Evolutionary conservation across 2,797 vertebrate species (phyloP).

Genomic region (Parauchenoglanis ngamensis): DNA sequence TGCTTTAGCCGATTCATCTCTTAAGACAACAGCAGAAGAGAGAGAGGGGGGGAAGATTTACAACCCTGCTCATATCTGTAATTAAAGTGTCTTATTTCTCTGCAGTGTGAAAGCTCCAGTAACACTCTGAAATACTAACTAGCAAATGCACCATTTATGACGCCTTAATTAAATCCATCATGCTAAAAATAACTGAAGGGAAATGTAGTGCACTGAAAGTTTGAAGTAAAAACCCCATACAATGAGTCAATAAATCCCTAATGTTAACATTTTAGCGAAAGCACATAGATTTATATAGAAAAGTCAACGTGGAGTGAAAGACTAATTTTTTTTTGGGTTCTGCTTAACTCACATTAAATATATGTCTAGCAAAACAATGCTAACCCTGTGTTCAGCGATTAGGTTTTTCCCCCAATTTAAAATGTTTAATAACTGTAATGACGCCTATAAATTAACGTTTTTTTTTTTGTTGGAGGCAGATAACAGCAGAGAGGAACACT

Average conservation of each 20-base stretch:
- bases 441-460: conserved; percentile 48
- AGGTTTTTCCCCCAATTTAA: conserved; percentile 46
- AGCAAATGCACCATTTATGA: conserved; percentile 46
- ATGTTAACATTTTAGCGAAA: conserved; percentile 18
- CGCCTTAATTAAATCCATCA: conserved; percentile 48
- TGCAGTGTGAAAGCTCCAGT: conserved; percentile 44
- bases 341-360: conserved; percentile 17
- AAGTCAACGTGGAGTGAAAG: conserved; percentile 24
- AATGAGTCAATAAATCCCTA: conserved; percentile 24
- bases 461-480: conserved; percentile 42
- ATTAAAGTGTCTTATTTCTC: conserved; percentile 61
- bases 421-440: conserved; percentile 57
- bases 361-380: background rate
- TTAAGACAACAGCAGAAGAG: conserved; percentile 65
- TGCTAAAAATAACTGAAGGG: conserved; percentile 38
- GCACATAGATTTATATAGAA: background rate
- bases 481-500: conserved; percentile 50
- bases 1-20: conserved; percentile 68
- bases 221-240: background rate
- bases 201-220: conserved; percentile 10
- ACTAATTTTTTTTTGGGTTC: conserved; percentile 5
- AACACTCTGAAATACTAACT: conserved; percentile 48
- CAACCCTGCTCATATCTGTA: conserved; percentile 64
- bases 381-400: conserved; percentile 39
- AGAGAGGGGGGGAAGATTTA: conserved; percentile 58